Evolutionary conservation across 2,113 vertebrate species (phyloP), one percentile per base, ranked within the genome.

Genomic region (Pterocles gutturalis): DNA sequence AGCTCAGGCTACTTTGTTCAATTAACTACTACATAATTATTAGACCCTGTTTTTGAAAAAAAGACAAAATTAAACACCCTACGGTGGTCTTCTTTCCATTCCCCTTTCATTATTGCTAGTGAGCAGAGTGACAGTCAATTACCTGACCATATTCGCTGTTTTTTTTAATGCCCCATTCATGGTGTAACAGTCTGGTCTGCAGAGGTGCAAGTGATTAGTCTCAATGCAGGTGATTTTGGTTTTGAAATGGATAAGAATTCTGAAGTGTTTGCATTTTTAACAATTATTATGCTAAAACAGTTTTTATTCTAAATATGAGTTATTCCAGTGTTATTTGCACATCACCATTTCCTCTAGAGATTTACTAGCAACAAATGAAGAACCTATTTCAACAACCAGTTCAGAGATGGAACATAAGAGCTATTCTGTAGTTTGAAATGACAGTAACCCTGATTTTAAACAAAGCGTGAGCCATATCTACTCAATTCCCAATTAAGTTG

Each of bases 21-120:
- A 70, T 71, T 89, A 80, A 82, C 49, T 4, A 17, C 17, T 62
- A 29, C 46, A 71, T 84, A 95, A 90, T 95, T 96, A 95, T 93
- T 93, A 93, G 55, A 84, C 26, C 8, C 3, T 77, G 25, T 33
- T 81, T 54, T 31, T 69, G 70, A 80, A 96, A 75, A 75, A 92
- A 80, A 65, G 7, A 48, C 28, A 36, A 85, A 88, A 73, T 57
- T 25, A 78, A 89, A 60, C 55, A 55, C 61, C 9, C 8, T 29
- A 70, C 15, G 5, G 4, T 13, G 25, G 34, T 77, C 55, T 77
- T 75, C 80, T 48, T 89, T 86, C 71, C 18, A 28, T 73, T 83
- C 24, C 25, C 8, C 5, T 31, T 83, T 75, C 34, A 66, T 31
- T 73, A 70, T 51, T 83, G 7, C 31, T 19, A 41, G 12, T 34